A percentile compares a stretch with the other conserved stretches of the same genome.
Evolutionary conservation across 2,797 vertebrate genomes (phyloP).

Genomic region (Artibeus jamaicensis): DNA sequence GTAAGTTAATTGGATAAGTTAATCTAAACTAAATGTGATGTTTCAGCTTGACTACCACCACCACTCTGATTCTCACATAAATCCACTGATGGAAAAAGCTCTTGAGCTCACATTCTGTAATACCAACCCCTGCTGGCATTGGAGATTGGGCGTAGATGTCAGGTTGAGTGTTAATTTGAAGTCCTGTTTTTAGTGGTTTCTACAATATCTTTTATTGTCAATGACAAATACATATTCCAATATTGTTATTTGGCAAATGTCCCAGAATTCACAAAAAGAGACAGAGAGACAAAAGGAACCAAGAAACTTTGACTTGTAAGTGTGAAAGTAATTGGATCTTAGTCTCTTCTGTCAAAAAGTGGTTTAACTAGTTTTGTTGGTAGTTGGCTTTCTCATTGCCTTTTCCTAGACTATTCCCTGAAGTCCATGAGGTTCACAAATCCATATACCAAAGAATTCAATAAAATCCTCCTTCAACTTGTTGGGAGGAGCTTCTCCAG

Average conservation of each 20-base stretch:
- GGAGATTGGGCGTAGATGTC: background rate
- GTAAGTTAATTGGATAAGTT: background rate
- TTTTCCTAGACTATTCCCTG: background rate
- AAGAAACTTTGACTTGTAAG: background rate
- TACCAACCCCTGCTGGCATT: background rate
- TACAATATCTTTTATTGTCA: slow-evolving; percentile 19
- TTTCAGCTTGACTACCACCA: background rate
- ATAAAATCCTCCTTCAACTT: background rate
- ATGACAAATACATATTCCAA: background rate
- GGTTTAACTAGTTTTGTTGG: background rate
- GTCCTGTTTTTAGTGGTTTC: background rate
- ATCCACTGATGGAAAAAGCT: background rate
- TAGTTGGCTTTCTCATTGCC: background rate
- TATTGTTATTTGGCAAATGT: background rate
- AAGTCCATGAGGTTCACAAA: background rate
- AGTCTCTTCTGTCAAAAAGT: background rate
- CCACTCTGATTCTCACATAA: background rate
- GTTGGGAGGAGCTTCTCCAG: background rate
- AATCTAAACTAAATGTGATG: background rate
- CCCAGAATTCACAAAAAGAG: background rate
- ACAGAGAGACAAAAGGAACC: background rate
- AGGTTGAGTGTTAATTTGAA: background rate
- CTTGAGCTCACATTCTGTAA: background rate
- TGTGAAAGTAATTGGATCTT: background rate
- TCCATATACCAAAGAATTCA: background rate